phyloP scores from a whole-genome alignment of 2,888 invertebrate species.

The Conistra vaccinii region DNA sequence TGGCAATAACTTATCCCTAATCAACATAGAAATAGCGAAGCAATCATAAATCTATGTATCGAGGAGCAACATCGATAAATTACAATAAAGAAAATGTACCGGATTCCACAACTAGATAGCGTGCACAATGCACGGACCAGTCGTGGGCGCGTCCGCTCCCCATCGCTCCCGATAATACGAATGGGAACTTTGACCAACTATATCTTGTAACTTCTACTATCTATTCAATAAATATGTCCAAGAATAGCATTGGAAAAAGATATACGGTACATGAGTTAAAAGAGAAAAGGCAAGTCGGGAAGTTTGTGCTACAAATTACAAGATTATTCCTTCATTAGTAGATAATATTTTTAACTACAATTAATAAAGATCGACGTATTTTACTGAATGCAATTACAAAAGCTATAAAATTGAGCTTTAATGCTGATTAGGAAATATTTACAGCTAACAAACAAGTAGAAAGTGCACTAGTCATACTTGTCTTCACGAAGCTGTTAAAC shows the following conservation, averaged over 20 bases:
- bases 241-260: conserved; percentile 4
- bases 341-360: conserved; percentile 1
- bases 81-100: conserved; percentile 69
- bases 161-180: conserved; percentile 65
- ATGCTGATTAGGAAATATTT: conserved; percentile 19
- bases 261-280: conserved; percentile 15
- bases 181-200: conserved; percentile 71
- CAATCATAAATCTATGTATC: conserved; percentile 62
- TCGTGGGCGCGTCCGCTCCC: conserved; percentile 62
- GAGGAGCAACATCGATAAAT: conserved; percentile 69
- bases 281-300: conserved; percentile 3
- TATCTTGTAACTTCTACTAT: conserved; percentile 29
- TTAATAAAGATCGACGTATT: background rate
- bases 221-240: conserved; percentile 32
- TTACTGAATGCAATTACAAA: conserved; percentile 10
- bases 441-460: conserved; percentile 28
- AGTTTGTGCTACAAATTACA: conserved; percentile 8
- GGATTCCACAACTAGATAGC: conserved; percentile 51
- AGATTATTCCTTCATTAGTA: background rate
- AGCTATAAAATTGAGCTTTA: conserved; percentile 16
- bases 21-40: conserved; percentile 55
- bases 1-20: conserved; percentile 50
- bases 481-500: conserved; percentile 18
- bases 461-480: conserved; percentile 32
- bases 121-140: conserved; percentile 55